Base-by-base conservation (phyloP, 2,797 vertebrate genomes). In the Coregonus suidteri region DNA sequence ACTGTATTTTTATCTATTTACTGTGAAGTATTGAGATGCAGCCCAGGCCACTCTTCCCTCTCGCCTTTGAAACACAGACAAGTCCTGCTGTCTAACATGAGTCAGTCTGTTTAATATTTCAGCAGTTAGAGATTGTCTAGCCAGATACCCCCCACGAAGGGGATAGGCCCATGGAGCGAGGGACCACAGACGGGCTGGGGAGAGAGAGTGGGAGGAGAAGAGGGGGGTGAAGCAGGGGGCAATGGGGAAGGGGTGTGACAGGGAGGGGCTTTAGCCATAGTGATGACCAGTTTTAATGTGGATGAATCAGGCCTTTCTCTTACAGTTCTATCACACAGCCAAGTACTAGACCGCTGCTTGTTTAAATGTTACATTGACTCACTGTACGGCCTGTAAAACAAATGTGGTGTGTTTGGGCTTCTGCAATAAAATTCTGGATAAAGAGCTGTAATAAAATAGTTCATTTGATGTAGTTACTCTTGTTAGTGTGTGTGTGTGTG, bases 101-200 rank as follows among this genome's bases (percentile, higher is more conserved):
- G 59, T 84, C 75, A 76, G 75, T 81, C 86, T 87, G 75, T 83
- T 87, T 51, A 85, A 88, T 86, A 84, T 88, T 88, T 87, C 77
- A 83, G 69, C 59, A 71, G 83, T 59, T n/a, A 59, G 54, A 56
- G 18, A 54, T 15, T 15, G 53, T 54, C 75, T 77, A 81, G 85
- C 20, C 51, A 31, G 37, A 84, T 79, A 73, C 77, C 80, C 77
- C 82, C 81, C 68, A 70, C 74, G 1, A 73, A 83, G 74, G 72
- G 67, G 13, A 37, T 18, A 14, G 25, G 14, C 31, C 31, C 65
- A 69, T 37, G 34, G 9, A 18, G 20, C 78, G 54, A 62, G 64
- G 73, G 75, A 81, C 75, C 37, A 56, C 75, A 18, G 73, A 65
- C 71, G 69, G 67, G 80, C 73, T 15, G 74, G 62, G 72, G 73